Percentiles rank a stretch among this genome's conserved stretches.
phyloP scores from a whole-genome alignment of 2,113 vertebrate species.

The Oreamnos americanus region DNA sequence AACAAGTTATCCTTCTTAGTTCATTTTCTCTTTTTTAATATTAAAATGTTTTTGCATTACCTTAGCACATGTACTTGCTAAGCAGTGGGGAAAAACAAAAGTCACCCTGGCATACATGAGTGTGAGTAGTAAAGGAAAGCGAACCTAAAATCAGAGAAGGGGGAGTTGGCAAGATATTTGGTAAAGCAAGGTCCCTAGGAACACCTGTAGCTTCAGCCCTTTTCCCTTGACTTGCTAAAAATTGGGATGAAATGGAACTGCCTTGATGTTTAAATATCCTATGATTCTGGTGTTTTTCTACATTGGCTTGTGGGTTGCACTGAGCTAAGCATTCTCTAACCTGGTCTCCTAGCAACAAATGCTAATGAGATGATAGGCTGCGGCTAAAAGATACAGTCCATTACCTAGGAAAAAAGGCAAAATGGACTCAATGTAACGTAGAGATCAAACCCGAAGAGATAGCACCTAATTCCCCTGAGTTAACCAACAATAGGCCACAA shows the following conservation, averaged over 20 bases:
- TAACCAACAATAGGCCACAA: neutral
- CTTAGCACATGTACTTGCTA: neutral
- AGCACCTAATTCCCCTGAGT: neutral
- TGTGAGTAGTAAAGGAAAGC: neutral
- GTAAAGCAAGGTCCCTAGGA: neutral
- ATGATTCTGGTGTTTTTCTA: neutral
- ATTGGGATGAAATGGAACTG: neutral
- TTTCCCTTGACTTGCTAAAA: conserved; percentile 29
- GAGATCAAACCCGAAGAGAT: neutral
- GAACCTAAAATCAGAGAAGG: neutral
- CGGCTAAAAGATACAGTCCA: neutral
- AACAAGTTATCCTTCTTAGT: neutral
- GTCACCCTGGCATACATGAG: neutral
- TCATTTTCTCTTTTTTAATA: neutral
- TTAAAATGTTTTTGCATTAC: neutral
- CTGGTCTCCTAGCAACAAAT: conserved; percentile 58
- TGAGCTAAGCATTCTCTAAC: neutral
- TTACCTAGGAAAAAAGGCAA: neutral
- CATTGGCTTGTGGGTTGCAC: neutral
- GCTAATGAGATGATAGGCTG: neutral
- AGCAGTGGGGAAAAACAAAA: neutral
- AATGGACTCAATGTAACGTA: neutral
- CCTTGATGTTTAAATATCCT: neutral
- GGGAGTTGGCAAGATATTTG: neutral
- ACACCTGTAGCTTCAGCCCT: neutral